Evolutionary conservation across 2,113 vertebrate genomes (phyloP).

Genomic region (Laticauda laticaudata): DNA sequence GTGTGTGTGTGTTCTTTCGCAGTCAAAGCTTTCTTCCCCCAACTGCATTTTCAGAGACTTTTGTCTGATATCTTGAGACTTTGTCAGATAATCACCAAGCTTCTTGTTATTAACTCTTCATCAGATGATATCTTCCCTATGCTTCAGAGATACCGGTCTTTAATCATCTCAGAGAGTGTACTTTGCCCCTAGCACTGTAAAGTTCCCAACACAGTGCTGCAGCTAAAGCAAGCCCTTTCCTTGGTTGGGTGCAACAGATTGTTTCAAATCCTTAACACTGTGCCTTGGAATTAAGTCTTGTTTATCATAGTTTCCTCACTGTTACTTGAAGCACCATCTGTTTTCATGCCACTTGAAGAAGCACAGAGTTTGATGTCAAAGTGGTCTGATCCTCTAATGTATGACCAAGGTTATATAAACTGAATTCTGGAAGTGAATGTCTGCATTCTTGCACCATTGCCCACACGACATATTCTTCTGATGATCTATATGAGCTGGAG

Average conservation of each 20-base stretch:
- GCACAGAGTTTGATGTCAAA: neutral
- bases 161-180: constrained; percentile 25
- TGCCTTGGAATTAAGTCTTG: neutral
- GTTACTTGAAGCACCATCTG: neutral
- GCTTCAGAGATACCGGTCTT: constrained; percentile 35
- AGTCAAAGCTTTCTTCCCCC: neutral
- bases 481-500: neutral
- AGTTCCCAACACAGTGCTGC: neutral
- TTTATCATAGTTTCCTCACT: neutral
- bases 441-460: neutral
- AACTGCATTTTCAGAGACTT: constrained; percentile 35
- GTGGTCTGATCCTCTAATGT: neutral
- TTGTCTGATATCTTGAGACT: neutral
- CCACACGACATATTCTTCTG: neutral
- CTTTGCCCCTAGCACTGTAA: constrained; percentile 42
- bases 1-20: neutral
- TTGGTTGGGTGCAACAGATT: constrained; percentile 9
- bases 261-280: constrained; percentile 35
- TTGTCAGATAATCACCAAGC: constrained; percentile 53
- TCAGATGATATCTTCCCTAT: constrained; percentile 47
- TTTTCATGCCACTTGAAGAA: constrained; percentile 12
- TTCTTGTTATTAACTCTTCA: constrained; percentile 48
- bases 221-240: constrained; percentile 28
- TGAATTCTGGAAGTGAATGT: neutral
- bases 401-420: neutral